Evolutionary conservation across 2,113 vertebrate species (phyloP).

Genomic region (Grammomys dolichurus): DNA sequence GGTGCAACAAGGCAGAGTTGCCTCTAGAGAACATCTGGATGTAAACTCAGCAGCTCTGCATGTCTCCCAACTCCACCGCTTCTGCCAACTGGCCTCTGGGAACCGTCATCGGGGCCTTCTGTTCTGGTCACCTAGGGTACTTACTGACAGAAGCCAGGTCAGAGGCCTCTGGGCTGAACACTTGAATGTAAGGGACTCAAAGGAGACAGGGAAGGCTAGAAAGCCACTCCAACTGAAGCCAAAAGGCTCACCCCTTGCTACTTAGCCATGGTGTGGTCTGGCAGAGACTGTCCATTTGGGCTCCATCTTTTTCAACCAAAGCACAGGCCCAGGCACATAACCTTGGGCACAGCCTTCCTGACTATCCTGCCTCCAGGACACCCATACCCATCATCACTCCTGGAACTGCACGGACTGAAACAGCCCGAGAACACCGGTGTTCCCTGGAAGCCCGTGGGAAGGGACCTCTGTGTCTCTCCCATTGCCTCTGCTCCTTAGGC

Average conservation of each 20-base stretch:
- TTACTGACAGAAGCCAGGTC: not conserved
- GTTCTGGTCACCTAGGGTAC: not conserved
- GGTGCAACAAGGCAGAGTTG: not conserved
- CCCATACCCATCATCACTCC: not conserved
- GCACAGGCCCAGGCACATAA: accelerated
- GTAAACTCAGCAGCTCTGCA: not conserved
- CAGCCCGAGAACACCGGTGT: accelerated
- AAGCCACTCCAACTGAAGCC: not conserved
- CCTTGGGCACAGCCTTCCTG: not conserved
- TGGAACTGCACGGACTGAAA: not conserved
- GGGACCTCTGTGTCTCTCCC: accelerated
- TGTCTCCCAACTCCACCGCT: not conserved
- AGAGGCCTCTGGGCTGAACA: not conserved
- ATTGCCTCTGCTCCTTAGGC: not conserved
- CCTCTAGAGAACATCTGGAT: accelerated
- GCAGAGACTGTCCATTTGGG: not conserved
- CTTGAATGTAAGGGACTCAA: not conserved
- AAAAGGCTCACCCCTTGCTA: too few species aligned
- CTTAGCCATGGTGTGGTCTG: accelerated
- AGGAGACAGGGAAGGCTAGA: not conserved
- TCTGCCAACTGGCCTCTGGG: accelerated
- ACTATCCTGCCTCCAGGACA: accelerated
- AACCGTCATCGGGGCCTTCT: not conserved
- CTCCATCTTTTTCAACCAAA: not conserved
- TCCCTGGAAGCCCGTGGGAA: accelerated